Evolutionary conservation across 2,888 invertebrate genomes (phyloP).

Genomic region (Willowsia nigromaculata): DNA sequence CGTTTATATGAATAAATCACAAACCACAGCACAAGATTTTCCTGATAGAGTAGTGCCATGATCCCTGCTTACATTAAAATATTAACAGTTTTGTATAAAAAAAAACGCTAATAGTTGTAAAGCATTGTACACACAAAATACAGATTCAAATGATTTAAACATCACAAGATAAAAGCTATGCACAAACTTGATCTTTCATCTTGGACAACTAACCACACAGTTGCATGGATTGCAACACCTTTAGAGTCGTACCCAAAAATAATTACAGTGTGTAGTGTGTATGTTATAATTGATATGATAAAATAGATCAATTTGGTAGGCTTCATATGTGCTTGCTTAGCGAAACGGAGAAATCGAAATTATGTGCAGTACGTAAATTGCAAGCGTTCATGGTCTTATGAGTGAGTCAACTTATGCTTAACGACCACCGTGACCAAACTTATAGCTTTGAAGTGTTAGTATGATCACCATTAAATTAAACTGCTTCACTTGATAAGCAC

Average conservation of each 20-base stretch:
- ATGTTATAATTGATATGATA: constrained; percentile 34
- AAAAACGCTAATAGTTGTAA: neutral
- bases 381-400: neutral
- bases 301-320: constrained; percentile 48
- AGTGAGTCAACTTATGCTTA: neutral
- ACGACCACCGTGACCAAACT: neutral
- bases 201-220: neutral
- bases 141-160: neutral
- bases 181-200: constrained; percentile 7
- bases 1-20: too few species aligned
- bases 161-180: neutral
- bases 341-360: constrained; percentile 49
- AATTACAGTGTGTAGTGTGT: constrained; percentile 33
- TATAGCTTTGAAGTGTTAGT: neutral
- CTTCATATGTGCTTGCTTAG: constrained; percentile 34
- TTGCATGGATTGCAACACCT: constrained; percentile 27
- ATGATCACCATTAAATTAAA: neutral
- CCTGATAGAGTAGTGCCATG: too few species aligned
- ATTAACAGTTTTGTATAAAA: neutral
- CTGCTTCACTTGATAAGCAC: neutral
- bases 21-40: too few species aligned
- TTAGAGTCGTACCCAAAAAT: neutral
- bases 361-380: neutral
- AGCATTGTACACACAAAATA: neutral
- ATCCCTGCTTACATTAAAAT: too few species aligned